These are phyloP conservation scores for Euleptes europaea DNA, from an alignment of 2,113 vertebrate genomes.

Conservation along the genomic window DNA sequence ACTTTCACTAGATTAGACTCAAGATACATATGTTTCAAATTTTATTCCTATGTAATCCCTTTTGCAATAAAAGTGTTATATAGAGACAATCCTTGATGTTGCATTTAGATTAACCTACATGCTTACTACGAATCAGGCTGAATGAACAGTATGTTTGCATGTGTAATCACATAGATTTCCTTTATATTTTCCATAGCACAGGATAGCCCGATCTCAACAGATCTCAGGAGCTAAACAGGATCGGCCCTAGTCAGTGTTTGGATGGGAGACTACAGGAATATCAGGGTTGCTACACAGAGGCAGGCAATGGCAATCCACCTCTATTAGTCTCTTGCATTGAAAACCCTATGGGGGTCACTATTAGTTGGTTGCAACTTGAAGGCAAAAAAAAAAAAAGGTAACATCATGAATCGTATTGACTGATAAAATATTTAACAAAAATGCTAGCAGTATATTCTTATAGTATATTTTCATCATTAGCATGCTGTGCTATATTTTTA, in stretches of 20 bases:
- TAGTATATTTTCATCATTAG: neutral
- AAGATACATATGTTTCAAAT: neutral
- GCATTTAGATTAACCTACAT: neutral
- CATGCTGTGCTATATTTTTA: constrained; percentile 3
- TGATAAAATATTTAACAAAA: constrained; percentile 8
- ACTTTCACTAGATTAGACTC: neutral
- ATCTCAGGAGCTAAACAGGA: no score
- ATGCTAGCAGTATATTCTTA: neutral
- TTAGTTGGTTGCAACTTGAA: no score
- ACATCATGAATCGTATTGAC: neutral
- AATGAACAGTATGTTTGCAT: constrained; percentile 2
- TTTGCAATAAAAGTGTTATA: neutral
- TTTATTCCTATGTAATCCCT: neutral
- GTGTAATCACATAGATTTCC: constrained; percentile 12
- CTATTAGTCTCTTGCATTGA: no score
- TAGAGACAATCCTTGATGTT: neutral
- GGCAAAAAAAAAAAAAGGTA: neutral
- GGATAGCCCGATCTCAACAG: no score
- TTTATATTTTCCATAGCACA: neutral
- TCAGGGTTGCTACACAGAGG: no score
- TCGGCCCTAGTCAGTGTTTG: no score
- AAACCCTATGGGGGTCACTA: no score
- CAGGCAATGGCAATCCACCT: no score
- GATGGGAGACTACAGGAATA: no score
- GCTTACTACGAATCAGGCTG: neutral